phyloP scores from a whole-genome alignment of 2,113 vertebrate species.

The Lophotis ruficrista region DNA sequence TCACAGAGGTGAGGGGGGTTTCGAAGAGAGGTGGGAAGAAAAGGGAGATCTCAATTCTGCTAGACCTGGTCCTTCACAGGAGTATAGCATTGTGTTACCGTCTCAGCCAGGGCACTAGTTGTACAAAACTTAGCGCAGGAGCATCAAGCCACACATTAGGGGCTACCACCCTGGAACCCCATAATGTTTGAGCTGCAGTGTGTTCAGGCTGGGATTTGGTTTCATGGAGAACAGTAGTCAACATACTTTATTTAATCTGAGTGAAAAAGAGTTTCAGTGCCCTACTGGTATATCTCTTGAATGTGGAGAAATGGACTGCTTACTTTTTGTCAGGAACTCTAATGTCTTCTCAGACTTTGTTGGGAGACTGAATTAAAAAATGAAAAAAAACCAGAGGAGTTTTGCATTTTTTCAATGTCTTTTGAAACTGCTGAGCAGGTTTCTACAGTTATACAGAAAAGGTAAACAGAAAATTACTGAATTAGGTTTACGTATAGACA shows the following conservation, averaged over 20 bases:
- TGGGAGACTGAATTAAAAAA: background rate
- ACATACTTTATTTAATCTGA: background rate
- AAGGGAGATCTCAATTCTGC: background rate
- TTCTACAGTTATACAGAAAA: conserved; percentile 13
- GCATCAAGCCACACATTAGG: background rate
- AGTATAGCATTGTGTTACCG: background rate
- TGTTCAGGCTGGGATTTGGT: background rate
- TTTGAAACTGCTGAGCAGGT: conserved; percentile 14
- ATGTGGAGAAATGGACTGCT: background rate
- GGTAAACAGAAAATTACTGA: conserved; percentile 9
- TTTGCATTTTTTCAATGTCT: background rate
- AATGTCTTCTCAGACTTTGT: background rate
- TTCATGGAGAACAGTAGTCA: background rate
- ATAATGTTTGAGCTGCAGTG: rapidly evolving
- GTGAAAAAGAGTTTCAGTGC: background rate
- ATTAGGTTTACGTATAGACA: background rate
- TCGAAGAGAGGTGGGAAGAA: background rate
- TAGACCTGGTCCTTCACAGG: background rate
- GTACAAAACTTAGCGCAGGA: background rate
- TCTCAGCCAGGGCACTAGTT: background rate
- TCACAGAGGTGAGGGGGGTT: rapidly evolving
- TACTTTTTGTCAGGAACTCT: background rate
- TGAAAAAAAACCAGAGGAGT: rapidly evolving
- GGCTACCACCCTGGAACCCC: background rate
- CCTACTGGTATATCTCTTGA: background rate